phyloP scores from a whole-genome alignment of 2,113 vertebrate genomes.

The Passer montanus region DNA sequence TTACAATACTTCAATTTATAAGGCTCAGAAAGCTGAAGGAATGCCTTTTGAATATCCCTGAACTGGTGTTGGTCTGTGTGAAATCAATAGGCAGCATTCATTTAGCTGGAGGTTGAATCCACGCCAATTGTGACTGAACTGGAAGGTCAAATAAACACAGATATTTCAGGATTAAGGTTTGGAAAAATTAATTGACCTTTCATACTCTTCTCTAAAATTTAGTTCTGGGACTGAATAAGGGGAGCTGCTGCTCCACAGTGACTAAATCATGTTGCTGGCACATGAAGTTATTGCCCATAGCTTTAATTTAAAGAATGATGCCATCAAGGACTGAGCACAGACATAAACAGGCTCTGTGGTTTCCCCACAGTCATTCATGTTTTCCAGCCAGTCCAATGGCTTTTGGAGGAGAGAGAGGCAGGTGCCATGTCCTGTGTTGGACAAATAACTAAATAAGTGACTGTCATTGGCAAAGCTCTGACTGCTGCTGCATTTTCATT shows the following conservation, averaged over 20 bases:
- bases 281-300: not conserved
- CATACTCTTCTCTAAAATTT: not conserved
- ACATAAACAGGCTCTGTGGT: not conserved
- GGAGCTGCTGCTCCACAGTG: not conserved
- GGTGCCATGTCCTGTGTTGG: fast-evolving
- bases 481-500: not conserved
- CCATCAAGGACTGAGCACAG: fast-evolving
- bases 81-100: conserved; percentile 25
- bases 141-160: conserved; percentile 9
- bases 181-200: conserved; percentile 12
- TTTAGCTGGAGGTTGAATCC: not conserved
- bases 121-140: not conserved
- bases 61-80: not conserved
- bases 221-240: not conserved
- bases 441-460: not conserved
- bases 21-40: not conserved
- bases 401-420: not conserved
- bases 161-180: not conserved
- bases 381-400: not conserved
- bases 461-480: not conserved
- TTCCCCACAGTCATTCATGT: not conserved
- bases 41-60: not conserved
- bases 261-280: not conserved
- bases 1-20: not conserved
- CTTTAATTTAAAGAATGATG: not conserved